Base-by-base conservation (phyloP, 2,888 invertebrate species). In the Trissolcus brochymenae region DNA sequence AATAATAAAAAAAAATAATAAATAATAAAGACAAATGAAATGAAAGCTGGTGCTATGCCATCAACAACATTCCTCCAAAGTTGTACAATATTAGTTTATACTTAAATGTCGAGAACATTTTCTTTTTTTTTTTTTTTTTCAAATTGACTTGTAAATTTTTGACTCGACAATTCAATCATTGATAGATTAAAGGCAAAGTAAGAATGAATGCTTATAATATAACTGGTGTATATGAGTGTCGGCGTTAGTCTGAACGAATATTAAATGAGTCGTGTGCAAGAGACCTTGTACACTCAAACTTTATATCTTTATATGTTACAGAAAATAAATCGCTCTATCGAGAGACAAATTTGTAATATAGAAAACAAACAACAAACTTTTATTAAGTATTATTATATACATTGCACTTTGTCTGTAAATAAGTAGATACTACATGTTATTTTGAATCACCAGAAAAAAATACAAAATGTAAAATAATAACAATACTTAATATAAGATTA, bases 31-130 rank as follows among this genome's bases (percentile, higher is more conserved):
- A 67, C 43, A 62, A 35, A 56, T 25, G 65, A 35, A 35, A 60
- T 65, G 50, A 60, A 84, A 84, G 85, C 86, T 89, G 89, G 89
- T 89, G 88, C 89, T 88, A 87, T 80, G 87, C 88, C 89, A 89
- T 89, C 89, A 35, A 87, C 86, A 86, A 88, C 89, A 89, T 89
- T 89, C 89, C 89, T 88, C 89, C 89, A 89, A 89, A 88, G 89
- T 88, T 89, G 88, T 89, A 89, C 86, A 88, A 89, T 89, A 87
- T 87, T 88, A 88, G 88, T 87, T 88, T 83, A 86, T 88, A 88
- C 85, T 87, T 84, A 87, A 1, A 11, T 84, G 82, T 83, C 82
- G 80, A 80, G 72, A 43, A 54, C 50, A 50, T 56, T 68, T n/a
- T n/a, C n/a, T n/a, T n/a, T n/a, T n/a, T 19, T 35, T 35, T 66